Base-by-base conservation (phyloP, 2,113 vertebrate genomes). In the Rhabdornis inornatus region DNA sequence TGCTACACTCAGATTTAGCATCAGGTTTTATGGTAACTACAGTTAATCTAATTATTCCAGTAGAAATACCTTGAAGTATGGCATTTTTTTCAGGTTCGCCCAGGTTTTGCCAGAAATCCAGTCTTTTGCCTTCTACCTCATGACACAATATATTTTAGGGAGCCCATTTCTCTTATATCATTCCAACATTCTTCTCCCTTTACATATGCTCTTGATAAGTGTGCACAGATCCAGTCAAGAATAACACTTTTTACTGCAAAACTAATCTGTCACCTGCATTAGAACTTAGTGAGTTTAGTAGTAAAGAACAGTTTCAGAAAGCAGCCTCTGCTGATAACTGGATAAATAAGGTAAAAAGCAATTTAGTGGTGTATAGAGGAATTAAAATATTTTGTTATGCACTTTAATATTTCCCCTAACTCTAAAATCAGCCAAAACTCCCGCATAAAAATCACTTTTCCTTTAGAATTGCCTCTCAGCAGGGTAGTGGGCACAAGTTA, bases 401-500 rank as follows among this genome's bases (percentile, higher is more conserved):
- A 56, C 59, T 81, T 92, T 83, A 93, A 56, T 92, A 90, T 64
- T 87, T 90, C 11, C 30, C 19, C 22, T 87, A 89, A 91, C 88
- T 95, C 69, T 72, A 88, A 89, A 90, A 89, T 65, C 64, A 89
- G 52, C 45, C 72, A 87, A 63, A 89, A 61, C 31, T 21, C 40
- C 72, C 55, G 24, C 60, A 70, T 6, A 94, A 89, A 85, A 75
- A 65, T n/a, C 49, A 68, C 55, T 93, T 94, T 72, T 79, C 50
- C 65, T 72, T 87, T 74, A 69, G 75, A 83, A 63, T 24, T 65
- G 83, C 87, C 40, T 84, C 92, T 81, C 95, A 91, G 91, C 91
- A 76, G 92, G 95, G 78, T 13, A 56, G 27, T 8, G 45, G 6
- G 20, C 68, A 61, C 84, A 81, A 52, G n/a, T 89, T 89, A 92